Base-by-base conservation (phyloP, 2,797 vertebrate species). In the Danio albolineatus region DNA sequence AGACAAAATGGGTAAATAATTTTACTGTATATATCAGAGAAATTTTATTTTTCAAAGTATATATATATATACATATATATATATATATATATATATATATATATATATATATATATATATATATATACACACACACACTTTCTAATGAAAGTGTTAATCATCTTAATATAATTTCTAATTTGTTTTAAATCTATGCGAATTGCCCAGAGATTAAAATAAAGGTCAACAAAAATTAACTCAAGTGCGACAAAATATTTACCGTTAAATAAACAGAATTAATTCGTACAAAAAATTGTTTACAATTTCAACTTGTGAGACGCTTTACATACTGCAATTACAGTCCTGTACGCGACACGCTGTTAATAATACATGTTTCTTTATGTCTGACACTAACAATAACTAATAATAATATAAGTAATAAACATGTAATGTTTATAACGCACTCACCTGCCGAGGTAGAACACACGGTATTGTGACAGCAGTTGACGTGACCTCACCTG, bases 361-460 rank as follows among this genome's bases (percentile, higher is more conserved):
- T 10, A 17, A 44, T 13, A 3, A 14, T 19, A 44, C 2, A 5
- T 56, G 28, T 39, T n/a, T 69, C n/a, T 17, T 5, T 8, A 39
- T 0, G 28, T 7, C 7, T 41, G n/a, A 4, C 49, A n/a, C 16
- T 41, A 51, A 19, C 16, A 51, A 61, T 14, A 70, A 41, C 41
- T n/a, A n/a, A n/a, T n/a, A n/a, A n/a, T n/a, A n/a, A n/a, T n/a
- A n/a, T n/a, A n/a, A n/a, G n/a, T n/a, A n/a, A n/a, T n/a, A n/a
- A n/a, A n/a, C n/a, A n/a, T n/a, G 7, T 6, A 19, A 51, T 39
- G 21, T 51, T 61, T 39, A n/a, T 43, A 65, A 16, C 7, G 14
- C 51, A 9, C 76, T 78, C 56, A 78, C 76, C 76, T 78, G 76
- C 10, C 43, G 64, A 59, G 12, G 9, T 1, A 21, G 53, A 16